These are phyloP conservation scores for Corticium candelabrum DNA, from an alignment of 37 sponge, comb jelly and placozoan species.

Conservation along the genomic window DNA sequence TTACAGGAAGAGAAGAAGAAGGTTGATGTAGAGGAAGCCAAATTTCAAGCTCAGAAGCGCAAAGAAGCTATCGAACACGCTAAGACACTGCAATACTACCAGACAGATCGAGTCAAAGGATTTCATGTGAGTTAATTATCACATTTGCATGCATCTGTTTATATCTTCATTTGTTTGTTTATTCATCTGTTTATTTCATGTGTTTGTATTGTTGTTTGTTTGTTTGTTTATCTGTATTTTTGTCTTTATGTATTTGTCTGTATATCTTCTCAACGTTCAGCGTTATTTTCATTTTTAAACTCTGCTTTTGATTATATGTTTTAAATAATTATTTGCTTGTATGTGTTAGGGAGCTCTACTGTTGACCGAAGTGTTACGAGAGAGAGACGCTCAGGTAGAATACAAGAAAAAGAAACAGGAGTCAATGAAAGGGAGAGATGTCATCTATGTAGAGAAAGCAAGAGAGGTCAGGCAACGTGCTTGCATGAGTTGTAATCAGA, in stretches of 20 bases:
- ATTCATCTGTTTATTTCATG: too few relatives aligned
- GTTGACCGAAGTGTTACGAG: constrained; percentile 63
- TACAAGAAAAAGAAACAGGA: constrained; percentile 49
- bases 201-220: too few relatives aligned
- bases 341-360: constrained; percentile 50
- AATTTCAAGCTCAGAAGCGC: constrained; percentile 60
- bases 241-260: background rate
- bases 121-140: constrained; percentile 51
- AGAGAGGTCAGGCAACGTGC: background rate
- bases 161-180: too few relatives aligned
- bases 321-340: background rate
- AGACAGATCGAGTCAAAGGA: constrained; percentile 76
- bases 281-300: too few relatives aligned
- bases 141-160: background rate
- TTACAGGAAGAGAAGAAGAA: constrained; percentile 40
- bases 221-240: too few relatives aligned
- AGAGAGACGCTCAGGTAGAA: constrained; percentile 68
- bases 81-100: constrained; percentile 62
- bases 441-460: constrained; percentile 9
- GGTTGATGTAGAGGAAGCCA: constrained; percentile 60
- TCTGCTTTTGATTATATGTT: background rate
- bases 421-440: constrained; percentile 29
- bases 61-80: constrained; percentile 73
- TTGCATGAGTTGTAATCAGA: too few relatives aligned
- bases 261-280: too few relatives aligned